These are phyloP conservation scores for Molothrus ater DNA, from an alignment of 2,797 vertebrate species.

Conservation along the genomic window DNA sequence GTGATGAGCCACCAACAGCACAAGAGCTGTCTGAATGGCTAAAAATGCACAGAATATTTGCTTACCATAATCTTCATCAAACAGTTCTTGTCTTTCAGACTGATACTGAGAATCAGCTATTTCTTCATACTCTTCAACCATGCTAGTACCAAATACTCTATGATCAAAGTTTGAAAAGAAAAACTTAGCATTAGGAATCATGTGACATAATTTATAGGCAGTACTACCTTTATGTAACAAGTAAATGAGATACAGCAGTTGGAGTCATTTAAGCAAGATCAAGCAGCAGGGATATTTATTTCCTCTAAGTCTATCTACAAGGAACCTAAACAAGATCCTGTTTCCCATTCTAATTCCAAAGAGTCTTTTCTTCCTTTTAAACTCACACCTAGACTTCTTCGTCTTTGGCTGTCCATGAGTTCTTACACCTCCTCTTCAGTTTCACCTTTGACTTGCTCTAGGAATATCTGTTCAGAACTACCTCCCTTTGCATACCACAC, in stretches of 20 bases:
- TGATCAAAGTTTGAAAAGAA: conserved; percentile 18
- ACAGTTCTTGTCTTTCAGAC: conserved; percentile 90
- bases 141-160: conserved; percentile 98
- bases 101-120: conserved; percentile 96
- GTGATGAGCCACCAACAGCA: neutral
- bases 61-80: conserved; percentile 96
- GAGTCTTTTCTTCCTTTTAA: neutral
- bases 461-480: neutral
- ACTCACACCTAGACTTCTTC: neutral
- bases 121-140: conserved; percentile 99
- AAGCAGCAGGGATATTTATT: neutral
- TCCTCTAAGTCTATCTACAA: neutral
- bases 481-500: neutral
- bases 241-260: neutral
- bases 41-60: neutral
- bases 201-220: neutral
- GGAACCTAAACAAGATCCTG: neutral
- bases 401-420: neutral
- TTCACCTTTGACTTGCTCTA: neutral
- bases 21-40: neutral
- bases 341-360: neutral
- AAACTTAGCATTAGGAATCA: neutral
- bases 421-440: neutral
- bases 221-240: neutral
- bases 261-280: neutral